These are phyloP conservation scores for Oryctes rhinoceros DNA, from an alignment of 1,140 invertebrate genomes.

Conservation along the genomic window DNA sequence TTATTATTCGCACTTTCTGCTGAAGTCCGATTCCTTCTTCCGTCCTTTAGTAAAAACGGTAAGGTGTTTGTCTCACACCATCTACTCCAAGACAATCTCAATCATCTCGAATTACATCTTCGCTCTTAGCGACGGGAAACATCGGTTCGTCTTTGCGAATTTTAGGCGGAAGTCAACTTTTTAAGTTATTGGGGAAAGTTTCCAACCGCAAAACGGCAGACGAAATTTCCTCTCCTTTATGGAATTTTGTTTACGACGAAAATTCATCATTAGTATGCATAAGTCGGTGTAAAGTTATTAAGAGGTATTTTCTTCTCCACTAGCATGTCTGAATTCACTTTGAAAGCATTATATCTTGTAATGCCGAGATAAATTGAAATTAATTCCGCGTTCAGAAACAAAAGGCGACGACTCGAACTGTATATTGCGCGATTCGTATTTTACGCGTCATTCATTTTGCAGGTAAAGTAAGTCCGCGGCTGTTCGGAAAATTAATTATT, in stretches of 20 bases:
- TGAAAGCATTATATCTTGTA: constrained; percentile 12
- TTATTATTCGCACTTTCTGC: no score
- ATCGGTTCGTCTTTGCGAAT: neutral
- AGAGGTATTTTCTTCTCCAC: constrained; percentile 17
- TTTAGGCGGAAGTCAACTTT: constrained; percentile 6
- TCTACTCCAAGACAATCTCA: neutral
- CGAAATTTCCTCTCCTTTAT: constrained; percentile 2
- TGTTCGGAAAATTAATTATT: no score
- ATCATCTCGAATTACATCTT: neutral
- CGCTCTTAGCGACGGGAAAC: neutral
- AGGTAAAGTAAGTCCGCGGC: no score
- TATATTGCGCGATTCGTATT: neutral
- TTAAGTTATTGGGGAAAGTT: neutral
- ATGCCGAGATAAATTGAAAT: constrained; percentile 14
- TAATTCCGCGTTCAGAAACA: neutral
- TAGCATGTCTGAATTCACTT: constrained; percentile 23
- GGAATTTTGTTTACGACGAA: constrained; percentile 13
- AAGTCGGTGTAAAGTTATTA: constrained; percentile 14
- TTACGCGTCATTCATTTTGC: no score
- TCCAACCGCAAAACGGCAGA: neutral
- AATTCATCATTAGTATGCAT: constrained; percentile 30
- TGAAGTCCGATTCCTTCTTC: no score
- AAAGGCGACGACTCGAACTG: neutral
- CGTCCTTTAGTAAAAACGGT: no score
- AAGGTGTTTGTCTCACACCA: no score